Base-by-base conservation (phyloP, 2,113 vertebrate genomes). In the Athene noctua region DNA sequence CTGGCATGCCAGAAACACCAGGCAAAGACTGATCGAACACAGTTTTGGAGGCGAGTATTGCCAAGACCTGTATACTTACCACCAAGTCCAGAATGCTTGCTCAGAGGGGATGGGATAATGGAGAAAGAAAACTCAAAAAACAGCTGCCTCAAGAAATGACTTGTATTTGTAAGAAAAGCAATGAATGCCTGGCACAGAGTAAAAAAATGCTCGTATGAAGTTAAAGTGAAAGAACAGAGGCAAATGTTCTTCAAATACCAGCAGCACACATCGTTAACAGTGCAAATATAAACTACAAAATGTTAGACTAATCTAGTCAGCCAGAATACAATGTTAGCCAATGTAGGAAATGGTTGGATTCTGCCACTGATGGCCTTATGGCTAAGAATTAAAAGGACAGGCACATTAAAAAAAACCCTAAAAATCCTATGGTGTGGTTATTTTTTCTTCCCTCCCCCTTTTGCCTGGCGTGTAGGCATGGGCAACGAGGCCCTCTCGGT, bases 151-250 rank as follows among this genome's bases (percentile, higher is more conserved):
- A 97, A 97, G 97, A 97, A 97, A 97, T 97, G 97, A 97, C 95
- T 97, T 97, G 97, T 97, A 97, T 97, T 97, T 97, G 97, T 97
- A 97, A 97, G 97, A 97, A 97, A 97, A 97, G 97, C 97, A 97
- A 97, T 97, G 97, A 97, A 97, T 95, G 97, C 95, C 96, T 97
- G 96, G 97, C 97, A 97, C 97, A 97, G 97, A 96, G 97, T 97
- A 97, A 97, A 97, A 97, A 97, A 97, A 97, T 92, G 97, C 96
- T 97, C 13, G 58, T 96, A 97, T 97, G 97, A 97, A 96, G 90
- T 96, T 97, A 97, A 96, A 96, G 96, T 97, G 96, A 97, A 96
- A 96, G 97, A 97, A 97, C 96, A 97, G 95, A 97, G 97, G 97
- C 96, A 97, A 97, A 97, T 97, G 97, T 92, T 96, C 96, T 97